These are phyloP conservation scores for Oreortyx pictus DNA, from an alignment of 2,797 vertebrate genomes.

Conservation along the genomic window DNA sequence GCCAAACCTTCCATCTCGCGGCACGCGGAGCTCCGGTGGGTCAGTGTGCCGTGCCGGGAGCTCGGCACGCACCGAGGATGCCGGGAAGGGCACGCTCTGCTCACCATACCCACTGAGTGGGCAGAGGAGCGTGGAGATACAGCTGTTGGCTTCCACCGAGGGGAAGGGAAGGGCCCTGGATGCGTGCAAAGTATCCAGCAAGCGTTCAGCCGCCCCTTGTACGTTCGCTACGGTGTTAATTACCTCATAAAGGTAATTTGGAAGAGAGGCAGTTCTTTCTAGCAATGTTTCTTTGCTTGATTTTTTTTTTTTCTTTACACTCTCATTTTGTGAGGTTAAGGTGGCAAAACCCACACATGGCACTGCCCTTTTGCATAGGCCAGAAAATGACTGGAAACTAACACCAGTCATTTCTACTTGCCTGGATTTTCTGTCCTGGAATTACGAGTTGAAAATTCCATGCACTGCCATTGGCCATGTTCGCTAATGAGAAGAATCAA, in stretches of 20 bases:
- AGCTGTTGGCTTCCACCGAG: background rate
- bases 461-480: background rate
- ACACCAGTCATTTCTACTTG: accelerated
- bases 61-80: slow-evolving; percentile 66
- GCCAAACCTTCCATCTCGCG: slow-evolving; percentile 87
- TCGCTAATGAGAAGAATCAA: background rate
- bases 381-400: background rate
- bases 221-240: slow-evolving; percentile 56
- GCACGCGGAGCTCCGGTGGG: slow-evolving; percentile 81
- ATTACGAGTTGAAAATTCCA: background rate
- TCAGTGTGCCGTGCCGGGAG: slow-evolving; percentile 72
- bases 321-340: background rate
- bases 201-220: background rate
- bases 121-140: background rate
- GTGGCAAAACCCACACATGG: background rate
- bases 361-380: background rate
- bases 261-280: background rate
- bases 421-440: background rate
- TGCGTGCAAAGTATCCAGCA: background rate
- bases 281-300: background rate
- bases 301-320: background rate
- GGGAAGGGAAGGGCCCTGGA: background rate
- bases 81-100: background rate
- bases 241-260: slow-evolving; percentile 32
- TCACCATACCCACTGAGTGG: background rate